These are phyloP conservation scores for Austrofundulus limnaeus DNA, from an alignment of 2,113 vertebrate species.

Conservation along the genomic window DNA sequence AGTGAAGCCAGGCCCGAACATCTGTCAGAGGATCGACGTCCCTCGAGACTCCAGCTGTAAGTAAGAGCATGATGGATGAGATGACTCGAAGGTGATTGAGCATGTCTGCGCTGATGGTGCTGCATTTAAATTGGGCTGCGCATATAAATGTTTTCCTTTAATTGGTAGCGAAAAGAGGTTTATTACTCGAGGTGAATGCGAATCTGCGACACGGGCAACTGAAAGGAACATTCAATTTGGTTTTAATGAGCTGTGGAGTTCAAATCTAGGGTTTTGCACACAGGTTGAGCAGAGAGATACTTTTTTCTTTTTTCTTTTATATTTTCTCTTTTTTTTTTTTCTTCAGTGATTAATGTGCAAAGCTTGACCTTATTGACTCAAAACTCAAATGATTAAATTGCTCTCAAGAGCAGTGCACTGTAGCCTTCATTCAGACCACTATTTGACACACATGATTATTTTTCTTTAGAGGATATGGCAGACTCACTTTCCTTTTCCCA, in stretches of 20 bases:
- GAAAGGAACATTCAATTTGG: conserved; percentile 70
- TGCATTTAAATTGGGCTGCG: conserved; percentile 66
- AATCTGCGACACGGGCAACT: conserved; percentile 55
- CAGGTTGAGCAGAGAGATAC: conserved; percentile 49
- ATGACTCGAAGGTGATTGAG: conserved; percentile 64
- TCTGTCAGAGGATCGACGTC: conserved; percentile 43
- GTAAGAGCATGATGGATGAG: conserved; percentile 61
- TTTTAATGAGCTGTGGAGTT: conserved; percentile 74
- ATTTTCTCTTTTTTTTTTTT: conserved; percentile 25
- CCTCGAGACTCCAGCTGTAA: conserved; percentile 47
- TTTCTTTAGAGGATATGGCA: conserved; percentile 24
- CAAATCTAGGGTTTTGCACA: conserved; percentile 40
- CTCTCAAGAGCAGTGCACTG: conserved; percentile 51
- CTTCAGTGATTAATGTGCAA: conserved; percentile 58
- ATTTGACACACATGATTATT: conserved; percentile 17
- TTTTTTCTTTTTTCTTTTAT: conserved; percentile 21
- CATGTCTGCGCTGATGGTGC: conserved; percentile 58
- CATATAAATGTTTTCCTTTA: conserved; percentile 71
- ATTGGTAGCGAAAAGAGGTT: conserved; percentile 68
- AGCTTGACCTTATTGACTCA: conserved; percentile 62
- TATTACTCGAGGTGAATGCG: conserved; percentile 68
- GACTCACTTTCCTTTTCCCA: conserved; percentile 9
- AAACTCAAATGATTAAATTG: conserved; percentile 57
- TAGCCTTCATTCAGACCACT: conserved; percentile 38
- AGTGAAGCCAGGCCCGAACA: conserved; percentile 25